Evolutionary conservation across 1,140 invertebrate genomes (phyloP).

Genomic region (Drosophila miranda): DNA sequence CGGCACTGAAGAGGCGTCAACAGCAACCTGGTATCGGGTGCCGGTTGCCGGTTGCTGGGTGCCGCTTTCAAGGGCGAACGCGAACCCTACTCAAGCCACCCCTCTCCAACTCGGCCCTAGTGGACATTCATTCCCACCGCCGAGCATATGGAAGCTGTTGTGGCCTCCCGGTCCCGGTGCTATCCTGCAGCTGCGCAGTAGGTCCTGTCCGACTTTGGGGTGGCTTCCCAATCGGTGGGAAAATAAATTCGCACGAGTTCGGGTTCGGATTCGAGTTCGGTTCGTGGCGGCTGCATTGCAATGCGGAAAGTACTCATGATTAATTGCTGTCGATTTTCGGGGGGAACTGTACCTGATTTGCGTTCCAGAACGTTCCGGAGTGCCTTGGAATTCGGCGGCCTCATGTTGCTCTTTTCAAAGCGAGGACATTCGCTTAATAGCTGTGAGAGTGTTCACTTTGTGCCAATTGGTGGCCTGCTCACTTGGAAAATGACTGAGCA

Average conservation of each 20-base stretch:
- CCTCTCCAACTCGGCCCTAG: constrained; percentile 10
- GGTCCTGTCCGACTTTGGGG: constrained; percentile 42
- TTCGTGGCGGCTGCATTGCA: constrained; percentile 18
- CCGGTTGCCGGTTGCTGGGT: constrained; percentile 7
- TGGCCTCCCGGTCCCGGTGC: neutral
- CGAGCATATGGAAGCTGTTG: constrained; percentile 45
- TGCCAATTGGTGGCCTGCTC: constrained; percentile 35
- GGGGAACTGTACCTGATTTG: constrained; percentile 55
- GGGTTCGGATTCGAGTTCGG: neutral
- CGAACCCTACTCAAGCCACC: constrained; percentile 35
- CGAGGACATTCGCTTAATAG: constrained; percentile 14
- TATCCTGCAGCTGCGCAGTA: constrained; percentile 71
- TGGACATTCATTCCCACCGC: constrained; percentile 3
- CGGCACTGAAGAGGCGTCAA: constrained; percentile 53
- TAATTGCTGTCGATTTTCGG: constrained; percentile 45
- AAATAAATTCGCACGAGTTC: constrained; percentile 48
- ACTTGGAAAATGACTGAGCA: constrained; percentile 27
- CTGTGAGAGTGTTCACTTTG: constrained; percentile 52
- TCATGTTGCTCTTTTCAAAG: constrained; percentile 62
- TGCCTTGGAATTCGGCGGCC: constrained; percentile 58
- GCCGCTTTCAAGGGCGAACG: constrained; percentile 56
- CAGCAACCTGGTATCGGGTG: constrained; percentile 34
- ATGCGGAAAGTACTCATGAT: constrained; percentile 45
- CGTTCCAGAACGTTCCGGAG: neutral
- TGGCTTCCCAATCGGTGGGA: constrained; percentile 66